A percentile compares a stretch with the other conserved stretches of the same genome.
These are phyloP conservation scores for Choloepus hoffmanni DNA, from an alignment of 2,113 vertebrate species.

Conservation along the genomic window DNA sequence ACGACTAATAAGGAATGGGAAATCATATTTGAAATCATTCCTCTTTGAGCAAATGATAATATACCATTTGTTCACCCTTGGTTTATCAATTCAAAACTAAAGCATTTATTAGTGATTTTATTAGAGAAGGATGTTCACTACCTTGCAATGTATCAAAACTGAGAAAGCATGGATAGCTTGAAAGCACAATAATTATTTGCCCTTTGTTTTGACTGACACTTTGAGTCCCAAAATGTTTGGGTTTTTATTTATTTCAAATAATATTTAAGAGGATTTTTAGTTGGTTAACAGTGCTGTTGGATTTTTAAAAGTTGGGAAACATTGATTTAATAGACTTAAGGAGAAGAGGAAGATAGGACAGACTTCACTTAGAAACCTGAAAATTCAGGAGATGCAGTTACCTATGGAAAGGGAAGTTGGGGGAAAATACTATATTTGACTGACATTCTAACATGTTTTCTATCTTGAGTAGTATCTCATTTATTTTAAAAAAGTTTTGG, in stretches of 20 bases:
- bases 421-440: not conserved
- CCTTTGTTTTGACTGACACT: not conserved
- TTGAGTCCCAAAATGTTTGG: not conserved
- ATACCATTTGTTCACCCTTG: not conserved
- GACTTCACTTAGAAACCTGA: not conserved
- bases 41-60: constrained; percentile 50
- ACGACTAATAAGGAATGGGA: not conserved
- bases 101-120: not conserved
- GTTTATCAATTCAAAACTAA: constrained; percentile 47
- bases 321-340: not conserved
- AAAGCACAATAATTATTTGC: constrained; percentile 4
- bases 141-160: not conserved
- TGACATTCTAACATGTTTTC: not conserved
- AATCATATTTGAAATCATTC: not conserved
- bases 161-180: not conserved
- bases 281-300: not conserved
- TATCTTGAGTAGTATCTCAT: not conserved
- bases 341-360: constrained; percentile 3
- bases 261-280: not conserved
- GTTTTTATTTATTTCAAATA: not conserved
- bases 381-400: constrained; percentile 11
- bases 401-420: not conserved
- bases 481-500: constrained; percentile 3
- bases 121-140: not conserved
- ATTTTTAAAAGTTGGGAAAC: not conserved